Evolutionary conservation across 2,113 vertebrate genomes (phyloP), one percentile per base, ranked within the genome.

Genomic region (Gnathochromis pfefferi): DNA sequence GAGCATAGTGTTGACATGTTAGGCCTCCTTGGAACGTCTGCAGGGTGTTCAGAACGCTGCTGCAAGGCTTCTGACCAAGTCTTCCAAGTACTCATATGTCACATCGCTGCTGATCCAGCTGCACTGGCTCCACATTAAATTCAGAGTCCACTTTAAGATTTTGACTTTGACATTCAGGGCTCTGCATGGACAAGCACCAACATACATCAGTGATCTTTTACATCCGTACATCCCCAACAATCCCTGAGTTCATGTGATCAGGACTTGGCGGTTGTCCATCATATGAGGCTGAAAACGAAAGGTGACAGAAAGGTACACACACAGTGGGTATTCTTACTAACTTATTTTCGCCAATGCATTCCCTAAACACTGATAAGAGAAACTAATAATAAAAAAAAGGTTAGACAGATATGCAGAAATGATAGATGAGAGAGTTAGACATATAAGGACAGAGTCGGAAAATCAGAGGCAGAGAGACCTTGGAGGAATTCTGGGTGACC

Each of bases 401-500:
- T 33, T 17, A 4, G 17, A 80, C 3, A 12, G 11, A 31, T 49
- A 49, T 2, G 4, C 10, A 82, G 19, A 33, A 28, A 49, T 70
- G 17, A 82, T 8, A 5, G 75, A 90, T 83, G 55, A 75, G 9
- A 35, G 47, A 85, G 38, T 75, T 16, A 45, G 38, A 65, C 33
- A 21, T 17, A 81, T 26, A 86, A 81, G 75, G 79, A 88, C 4
- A 11, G 80, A 47, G 55, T 60, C 63, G 42, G 70, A 84, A 81
- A 87, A 73, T 87, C 85, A 70, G 42, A 81, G 21, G 49, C 38
- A 35, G 9, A 75, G 65, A 87, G 88, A 87, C 57, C 57, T 89
- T 83, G 68, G 63, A 92, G 84, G 92, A 93, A 94, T 92, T 94
- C 89, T 93, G 73, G 68, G 40, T 94, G 95, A 95, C 96, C 92